Evolutionary conservation across 2,888 invertebrate species (phyloP).

Genomic region (Hypselothyrea guttata): DNA sequence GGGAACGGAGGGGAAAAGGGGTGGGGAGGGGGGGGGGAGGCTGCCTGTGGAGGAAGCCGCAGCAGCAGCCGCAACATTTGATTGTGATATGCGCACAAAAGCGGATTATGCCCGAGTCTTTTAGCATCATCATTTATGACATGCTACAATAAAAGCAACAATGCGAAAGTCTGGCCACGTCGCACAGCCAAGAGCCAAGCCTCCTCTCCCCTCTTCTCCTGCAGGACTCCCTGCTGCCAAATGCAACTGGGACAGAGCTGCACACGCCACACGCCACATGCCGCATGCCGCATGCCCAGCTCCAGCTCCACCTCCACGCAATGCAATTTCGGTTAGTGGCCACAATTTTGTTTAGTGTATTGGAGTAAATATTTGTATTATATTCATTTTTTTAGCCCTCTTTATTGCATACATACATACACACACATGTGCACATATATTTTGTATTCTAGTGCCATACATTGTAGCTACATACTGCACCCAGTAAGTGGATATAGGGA

Average conservation of each 20-base stretch:
- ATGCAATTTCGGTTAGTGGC: constrained; percentile 72
- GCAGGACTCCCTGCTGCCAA: constrained; percentile 31
- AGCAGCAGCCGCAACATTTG: constrained; percentile 48
- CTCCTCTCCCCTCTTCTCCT: constrained; percentile 10
- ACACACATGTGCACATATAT: constrained; percentile 13
- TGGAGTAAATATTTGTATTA: constrained; percentile 58
- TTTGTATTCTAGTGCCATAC: constrained; percentile 20
- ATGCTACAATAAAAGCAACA: constrained; percentile 61
- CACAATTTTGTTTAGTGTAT: constrained; percentile 72
- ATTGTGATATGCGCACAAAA: constrained; percentile 77
- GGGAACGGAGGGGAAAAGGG: too few species aligned
- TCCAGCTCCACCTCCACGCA: constrained; percentile 33
- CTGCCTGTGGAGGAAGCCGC: constrained; percentile 4
- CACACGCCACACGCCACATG: background rate
- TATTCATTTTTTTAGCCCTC: constrained; percentile 19
- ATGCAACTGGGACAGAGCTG: constrained; percentile 27
- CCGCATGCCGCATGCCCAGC: background rate
- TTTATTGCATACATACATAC: constrained; percentile 6
- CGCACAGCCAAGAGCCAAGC: constrained; percentile 6
- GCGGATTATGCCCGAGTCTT: constrained; percentile 75
- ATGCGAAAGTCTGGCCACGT: constrained; percentile 20
- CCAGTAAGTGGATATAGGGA: background rate
- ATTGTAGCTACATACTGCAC: constrained; percentile 52
- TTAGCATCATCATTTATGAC: constrained; percentile 75
- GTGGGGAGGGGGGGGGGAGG: background rate